phyloP scores from a whole-genome alignment of 1,140 invertebrate species.

The Camponotus pennsylvanicus region DNA sequence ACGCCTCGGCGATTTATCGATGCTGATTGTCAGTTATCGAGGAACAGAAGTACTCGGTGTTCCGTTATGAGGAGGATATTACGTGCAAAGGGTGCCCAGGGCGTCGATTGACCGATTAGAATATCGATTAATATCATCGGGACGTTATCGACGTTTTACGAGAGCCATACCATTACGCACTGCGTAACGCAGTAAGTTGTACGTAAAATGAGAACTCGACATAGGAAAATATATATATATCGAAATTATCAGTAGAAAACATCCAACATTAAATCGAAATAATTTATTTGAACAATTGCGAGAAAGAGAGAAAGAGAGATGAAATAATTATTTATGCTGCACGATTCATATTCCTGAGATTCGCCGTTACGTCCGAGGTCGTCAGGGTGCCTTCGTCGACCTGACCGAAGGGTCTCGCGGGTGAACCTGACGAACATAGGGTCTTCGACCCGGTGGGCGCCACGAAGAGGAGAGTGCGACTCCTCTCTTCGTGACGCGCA shows the following conservation, averaged over 20 bases:
- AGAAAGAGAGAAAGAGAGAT: neutral
- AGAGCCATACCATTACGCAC: conserved; percentile 54
- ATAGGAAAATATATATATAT: neutral
- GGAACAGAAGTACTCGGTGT: conserved; percentile 66
- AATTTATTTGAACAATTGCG: neutral
- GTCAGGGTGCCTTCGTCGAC: conserved; percentile 34
- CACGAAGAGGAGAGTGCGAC: conserved; percentile 46
- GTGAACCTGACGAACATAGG: conserved; percentile 72
- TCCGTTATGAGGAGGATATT: conserved; percentile 82
- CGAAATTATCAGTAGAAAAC: neutral
- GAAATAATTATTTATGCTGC: conserved; percentile 5
- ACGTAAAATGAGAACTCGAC: conserved; percentile 1
- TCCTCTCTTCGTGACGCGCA: conserved; percentile 69
- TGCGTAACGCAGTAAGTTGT: conserved; percentile 45
- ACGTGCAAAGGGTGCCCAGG: conserved; percentile 76
- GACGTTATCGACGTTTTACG: conserved; percentile 67
- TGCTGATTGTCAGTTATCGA: conserved; percentile 59
- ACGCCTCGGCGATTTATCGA: conserved; percentile 63
- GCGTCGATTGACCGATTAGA: conserved; percentile 81
- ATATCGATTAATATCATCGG: conserved; percentile 81
- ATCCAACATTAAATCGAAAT: neutral
- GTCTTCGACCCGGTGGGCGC: conserved; percentile 71
- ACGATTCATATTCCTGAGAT: neutral
- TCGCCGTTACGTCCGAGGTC: conserved; percentile 42
- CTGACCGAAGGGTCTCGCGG: conserved; percentile 36